These are phyloP conservation scores for Pemphredon lugubris DNA, from an alignment of 2,888 invertebrate genomes.

Conservation along the genomic window DNA sequence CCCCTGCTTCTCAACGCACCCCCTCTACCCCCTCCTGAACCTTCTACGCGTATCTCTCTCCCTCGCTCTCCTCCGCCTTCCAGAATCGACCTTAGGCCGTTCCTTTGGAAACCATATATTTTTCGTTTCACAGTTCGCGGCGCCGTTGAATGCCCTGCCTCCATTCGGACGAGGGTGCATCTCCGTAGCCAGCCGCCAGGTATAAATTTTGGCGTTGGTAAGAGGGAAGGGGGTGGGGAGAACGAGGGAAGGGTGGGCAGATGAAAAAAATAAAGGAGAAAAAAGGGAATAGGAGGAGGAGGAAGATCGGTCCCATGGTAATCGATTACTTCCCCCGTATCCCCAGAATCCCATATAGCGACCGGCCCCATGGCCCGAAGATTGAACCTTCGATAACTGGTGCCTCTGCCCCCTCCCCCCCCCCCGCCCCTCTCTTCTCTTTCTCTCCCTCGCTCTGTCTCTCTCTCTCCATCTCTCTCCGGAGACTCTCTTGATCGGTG, in stretches of 20 bases:
- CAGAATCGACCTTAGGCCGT: conserved; percentile 64
- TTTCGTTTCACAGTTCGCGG: conserved; percentile 77
- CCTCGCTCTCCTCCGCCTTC: conserved; percentile 39
- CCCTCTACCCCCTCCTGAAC: not conserved
- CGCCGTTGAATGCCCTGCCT: conserved; percentile 75
- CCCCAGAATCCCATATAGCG: conserved; percentile 76
- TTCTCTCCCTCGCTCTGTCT: not conserved
- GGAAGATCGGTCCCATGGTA: conserved; percentile 73
- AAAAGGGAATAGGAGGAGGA: conserved; percentile 44
- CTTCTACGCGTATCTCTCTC: too few species aligned
- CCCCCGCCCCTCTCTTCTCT: conserved; percentile 47
- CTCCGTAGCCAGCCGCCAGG: conserved; percentile 75
- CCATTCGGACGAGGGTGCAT: conserved; percentile 74
- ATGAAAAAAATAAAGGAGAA: conserved; percentile 20
- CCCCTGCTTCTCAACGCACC: not conserved
- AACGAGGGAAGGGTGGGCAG: conserved; percentile 44
- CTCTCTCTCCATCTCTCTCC: conserved; percentile 21
- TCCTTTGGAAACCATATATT: conserved; percentile 75
- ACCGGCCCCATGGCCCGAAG: conserved; percentile 72
- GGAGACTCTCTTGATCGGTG: conserved; percentile 4
- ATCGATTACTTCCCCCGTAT: conserved; percentile 78
- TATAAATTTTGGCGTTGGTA: conserved; percentile 77
- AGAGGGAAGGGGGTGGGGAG: conserved; percentile 51
- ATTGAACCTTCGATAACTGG: conserved; percentile 74
- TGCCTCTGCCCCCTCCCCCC: conserved; percentile 52